Evolutionary conservation across 2,888 invertebrate species (phyloP), one percentile per base, ranked within the genome.

Genomic region (Ametastegia equiseti): DNA sequence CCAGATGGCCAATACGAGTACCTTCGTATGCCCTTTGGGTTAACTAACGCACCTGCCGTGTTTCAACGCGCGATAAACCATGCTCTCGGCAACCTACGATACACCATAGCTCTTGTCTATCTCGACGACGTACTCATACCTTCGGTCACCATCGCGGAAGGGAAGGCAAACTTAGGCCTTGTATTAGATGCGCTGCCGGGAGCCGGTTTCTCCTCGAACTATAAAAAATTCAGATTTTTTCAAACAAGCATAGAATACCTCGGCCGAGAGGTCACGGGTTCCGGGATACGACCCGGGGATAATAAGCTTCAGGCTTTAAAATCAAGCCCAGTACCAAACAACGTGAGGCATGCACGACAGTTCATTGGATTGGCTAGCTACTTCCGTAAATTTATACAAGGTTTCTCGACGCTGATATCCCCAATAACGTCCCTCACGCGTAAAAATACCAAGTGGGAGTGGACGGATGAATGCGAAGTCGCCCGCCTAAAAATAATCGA

Each of bases 311-410:
- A 85, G 0, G 88, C 92, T 4, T 92, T 83, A 9, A 92, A 93
- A 7, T 93, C 93, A 82, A 93, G 93, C 54, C 93, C 93, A n/a
- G 90, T 84, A 15, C 93, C 93, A 67, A 93, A 91, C 60, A 92
- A 92, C 86, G 93, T 93, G 93, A 93, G 93, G 92, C 93, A 93
- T 88, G 93, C 47, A 27, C 45, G 71, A 11, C 71, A 71, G 27
- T 71, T 71, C 47, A 23, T 47, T 23, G 47, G 71, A 15, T 13
- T 47, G 11, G 79, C 83, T 0, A 67, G 75, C 7, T 84, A 83
- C 67, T 85, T 85, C 73, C 27, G 84, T 63, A 80, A 81, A 73
- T 83, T 83, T 65, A 30, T 85, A 7, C 47, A 67, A 11, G 39
- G 69, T 39, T 84, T 77, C n/a, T 71, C 84, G 9, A 57, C 33